These are phyloP conservation scores for Regulus satrapa DNA, from an alignment of 2,113 vertebrate species.

Conservation along the genomic window DNA sequence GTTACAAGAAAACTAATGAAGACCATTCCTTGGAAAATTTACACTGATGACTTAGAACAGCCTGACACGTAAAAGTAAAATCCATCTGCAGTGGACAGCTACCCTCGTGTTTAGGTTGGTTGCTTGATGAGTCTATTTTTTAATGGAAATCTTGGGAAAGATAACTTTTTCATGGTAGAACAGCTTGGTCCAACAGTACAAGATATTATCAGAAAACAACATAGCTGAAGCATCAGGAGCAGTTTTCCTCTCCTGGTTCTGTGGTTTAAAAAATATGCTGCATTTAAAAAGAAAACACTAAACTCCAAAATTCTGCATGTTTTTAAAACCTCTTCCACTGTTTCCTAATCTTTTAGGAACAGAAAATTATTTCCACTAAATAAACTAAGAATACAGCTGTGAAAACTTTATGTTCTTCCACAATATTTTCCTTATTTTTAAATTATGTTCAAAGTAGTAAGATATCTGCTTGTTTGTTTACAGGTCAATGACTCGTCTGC, in stretches of 20 bases:
- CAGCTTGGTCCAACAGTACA: not conserved
- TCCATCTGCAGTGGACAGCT: not conserved
- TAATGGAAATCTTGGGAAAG: not conserved
- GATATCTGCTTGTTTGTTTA: not conserved
- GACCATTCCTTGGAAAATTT: not conserved
- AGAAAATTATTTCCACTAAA: not conserved
- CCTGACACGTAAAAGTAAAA: not conserved
- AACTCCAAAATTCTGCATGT: not conserved
- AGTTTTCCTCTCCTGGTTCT: not conserved
- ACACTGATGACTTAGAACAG: not conserved
- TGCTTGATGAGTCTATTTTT: not conserved
- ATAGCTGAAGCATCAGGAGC: not conserved
- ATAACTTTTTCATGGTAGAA: not conserved
- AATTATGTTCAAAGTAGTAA: not conserved
- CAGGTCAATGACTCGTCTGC: not conserved
- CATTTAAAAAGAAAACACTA: not conserved
- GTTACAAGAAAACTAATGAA: not conserved
- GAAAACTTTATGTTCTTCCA: not conserved
- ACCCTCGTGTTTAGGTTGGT: not conserved
- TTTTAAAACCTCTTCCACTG: not conserved
- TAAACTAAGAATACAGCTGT: not conserved
- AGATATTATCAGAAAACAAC: not conserved
- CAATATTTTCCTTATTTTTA: not conserved
- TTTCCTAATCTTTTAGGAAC: not conserved
- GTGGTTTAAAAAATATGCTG: not conserved